Evolutionary conservation across 2,113 vertebrate species (phyloP).

Genomic region (Vidua chalybeata): DNA sequence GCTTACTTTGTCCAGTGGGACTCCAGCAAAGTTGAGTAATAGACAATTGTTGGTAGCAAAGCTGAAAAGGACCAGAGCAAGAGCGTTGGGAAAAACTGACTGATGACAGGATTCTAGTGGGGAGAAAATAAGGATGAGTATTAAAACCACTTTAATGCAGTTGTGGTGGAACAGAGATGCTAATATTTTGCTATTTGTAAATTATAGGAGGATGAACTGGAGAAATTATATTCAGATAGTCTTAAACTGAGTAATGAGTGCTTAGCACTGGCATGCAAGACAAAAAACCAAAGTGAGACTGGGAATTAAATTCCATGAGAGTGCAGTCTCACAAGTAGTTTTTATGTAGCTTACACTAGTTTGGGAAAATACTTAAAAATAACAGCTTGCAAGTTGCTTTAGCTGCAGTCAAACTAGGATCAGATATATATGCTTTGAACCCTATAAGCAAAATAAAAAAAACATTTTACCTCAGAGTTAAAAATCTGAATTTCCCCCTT

Average conservation of each 20-base stretch:
- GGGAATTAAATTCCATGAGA: not conserved
- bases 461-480: not conserved
- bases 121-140: not conserved
- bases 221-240: not conserved
- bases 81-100: constrained; percentile 95
- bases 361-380: not conserved
- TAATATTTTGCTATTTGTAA: not conserved
- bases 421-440: not conserved
- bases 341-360: not conserved
- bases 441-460: not conserved
- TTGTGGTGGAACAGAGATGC: not conserved
- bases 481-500: not conserved
- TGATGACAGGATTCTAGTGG: constrained; percentile 86
- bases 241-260: not conserved
- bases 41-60: constrained; percentile 88
- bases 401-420: not conserved
- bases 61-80: constrained; percentile 94
- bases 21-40: constrained; percentile 92
- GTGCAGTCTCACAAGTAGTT: not conserved
- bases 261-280: not conserved
- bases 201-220: not conserved
- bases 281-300: not conserved
- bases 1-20: constrained; percentile 94
- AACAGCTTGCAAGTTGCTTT: not conserved
- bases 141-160: not conserved